Evolutionary conservation across 2,797 vertebrate species (phyloP).

Genomic region (Peromyscus nudipes): DNA sequence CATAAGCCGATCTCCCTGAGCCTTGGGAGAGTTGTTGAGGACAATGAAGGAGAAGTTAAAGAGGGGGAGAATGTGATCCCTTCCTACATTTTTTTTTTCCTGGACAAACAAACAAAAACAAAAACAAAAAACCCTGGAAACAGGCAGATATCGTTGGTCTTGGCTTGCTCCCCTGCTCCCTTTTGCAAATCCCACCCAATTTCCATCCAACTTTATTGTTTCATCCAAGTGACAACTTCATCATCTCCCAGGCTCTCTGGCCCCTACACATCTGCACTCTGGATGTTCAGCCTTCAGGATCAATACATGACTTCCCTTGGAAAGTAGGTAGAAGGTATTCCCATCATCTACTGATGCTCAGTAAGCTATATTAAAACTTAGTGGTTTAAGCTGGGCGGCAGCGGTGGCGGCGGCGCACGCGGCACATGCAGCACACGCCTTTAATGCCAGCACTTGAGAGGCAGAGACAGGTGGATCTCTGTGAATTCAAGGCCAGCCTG

Average conservation of each 20-base stretch:
- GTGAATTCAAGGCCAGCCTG: too few relatives aligned
- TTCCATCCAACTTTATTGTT: not conserved
- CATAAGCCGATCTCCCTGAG: not conserved
- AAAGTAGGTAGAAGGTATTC: not conserved
- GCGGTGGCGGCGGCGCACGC: too few relatives aligned
- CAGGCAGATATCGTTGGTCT: not conserved
- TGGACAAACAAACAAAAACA: not conserved
- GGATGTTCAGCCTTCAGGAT: not conserved
- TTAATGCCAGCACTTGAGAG: too few relatives aligned
- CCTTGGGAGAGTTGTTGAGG: not conserved
- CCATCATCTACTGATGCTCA: not conserved
- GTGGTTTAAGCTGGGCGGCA: not conserved
- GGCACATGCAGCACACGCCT: too few relatives aligned
- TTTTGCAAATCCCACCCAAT: not conserved
- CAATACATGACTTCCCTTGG: not conserved
- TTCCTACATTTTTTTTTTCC: not conserved
- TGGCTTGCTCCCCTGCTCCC: not conserved
- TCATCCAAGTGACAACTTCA: not conserved
- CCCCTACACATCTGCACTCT: not conserved
- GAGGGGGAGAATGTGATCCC: not conserved
- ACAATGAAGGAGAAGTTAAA: not conserved
- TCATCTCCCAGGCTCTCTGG: too few relatives aligned
- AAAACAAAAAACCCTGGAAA: not conserved
- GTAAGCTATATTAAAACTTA: not conserved
- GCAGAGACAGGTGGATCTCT: too few relatives aligned